Evolutionary conservation across 1,140 invertebrate genomes (phyloP).

Genomic region (fruit fly (Drosophila melanogaster)): DNA sequence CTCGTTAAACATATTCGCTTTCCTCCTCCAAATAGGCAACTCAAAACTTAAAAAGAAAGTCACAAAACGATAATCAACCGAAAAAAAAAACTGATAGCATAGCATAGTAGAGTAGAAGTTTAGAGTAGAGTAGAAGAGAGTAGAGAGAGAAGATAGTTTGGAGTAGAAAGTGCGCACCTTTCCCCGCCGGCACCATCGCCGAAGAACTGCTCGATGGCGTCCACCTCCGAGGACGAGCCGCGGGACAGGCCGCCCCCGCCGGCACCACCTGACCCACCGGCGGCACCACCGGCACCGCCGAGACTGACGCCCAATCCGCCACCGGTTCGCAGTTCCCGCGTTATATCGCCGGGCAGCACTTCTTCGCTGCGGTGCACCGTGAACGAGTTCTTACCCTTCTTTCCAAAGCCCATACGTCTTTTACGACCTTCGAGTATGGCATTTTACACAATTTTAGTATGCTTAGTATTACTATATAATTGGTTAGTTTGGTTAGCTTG

Average conservation of each 20-base stretch:
- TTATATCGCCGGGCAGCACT: slow-evolving; percentile 91
- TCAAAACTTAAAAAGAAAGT: slow-evolving; percentile 61
- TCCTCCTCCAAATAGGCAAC: slow-evolving; percentile 45
- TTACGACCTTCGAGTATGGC: slow-evolving; percentile 90
- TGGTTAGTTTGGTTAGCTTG: slow-evolving; percentile 36
- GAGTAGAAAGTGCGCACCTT: slow-evolving; percentile 87
- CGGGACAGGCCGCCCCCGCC: slow-evolving; percentile 88
- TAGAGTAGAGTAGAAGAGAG: slow-evolving; percentile 20
- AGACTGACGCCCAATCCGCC: slow-evolving; percentile 46
- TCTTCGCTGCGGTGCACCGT: slow-evolving; percentile 98
- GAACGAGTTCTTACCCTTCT: slow-evolving; percentile 96
- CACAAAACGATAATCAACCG: slow-evolving; percentile 49
- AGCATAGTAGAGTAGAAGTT: slow-evolving; percentile 50
- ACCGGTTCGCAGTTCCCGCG: slow-evolving; percentile 84
- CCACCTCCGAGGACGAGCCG: slow-evolving; percentile 95
- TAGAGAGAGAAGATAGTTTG: slow-evolving; percentile 53
- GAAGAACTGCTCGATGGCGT: slow-evolving; percentile 92
- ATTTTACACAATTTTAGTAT: slow-evolving; percentile 60
- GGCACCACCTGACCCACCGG: slow-evolving; percentile 45
- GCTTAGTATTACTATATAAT: slow-evolving; percentile 31
- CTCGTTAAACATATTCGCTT: slow-evolving; percentile 22
- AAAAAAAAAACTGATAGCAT: slow-evolving; percentile 60
- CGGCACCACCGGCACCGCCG: slow-evolving; percentile 38
- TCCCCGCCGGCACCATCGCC: slow-evolving; percentile 88
- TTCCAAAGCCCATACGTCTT: slow-evolving; percentile 97